Base-by-base conservation (phyloP, 2,888 invertebrate genomes). In the Mimas tiliae region DNA sequence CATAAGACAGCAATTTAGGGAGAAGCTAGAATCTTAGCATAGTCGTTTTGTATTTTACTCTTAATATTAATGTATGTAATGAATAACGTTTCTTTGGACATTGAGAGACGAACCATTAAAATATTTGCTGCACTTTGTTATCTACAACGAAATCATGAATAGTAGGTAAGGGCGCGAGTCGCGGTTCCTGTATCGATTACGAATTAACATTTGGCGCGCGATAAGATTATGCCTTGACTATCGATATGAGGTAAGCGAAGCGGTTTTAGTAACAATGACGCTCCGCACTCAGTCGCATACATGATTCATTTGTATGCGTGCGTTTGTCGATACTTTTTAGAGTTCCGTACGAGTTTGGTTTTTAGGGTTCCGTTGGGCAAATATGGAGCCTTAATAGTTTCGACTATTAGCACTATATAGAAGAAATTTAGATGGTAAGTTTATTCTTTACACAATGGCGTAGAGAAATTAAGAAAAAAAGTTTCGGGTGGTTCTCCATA, bases 241-340 rank as follows among this genome's bases (percentile, higher is more conserved):
- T 65, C 62, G 62, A 42, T 16, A 33, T 66, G 65, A 66, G 62
- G 65, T 62, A 62, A 66, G 51, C 62, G 62, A 51, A 42, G 12
- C 62, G 19, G 19, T 66, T 62, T 51, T 51, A 63, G 63, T 63
- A 50, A 64, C 51, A 38, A 33, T 34, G 58, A 58, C 58, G 16
- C 8, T 42, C 42, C 11, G 42, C 42, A 58, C 11, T n/a, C n/a
- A n/a, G n/a, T 42, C 58, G 58, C 58, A 11, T 58, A 58, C 58
- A 58, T 58, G 58, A 58, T 58, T 58, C 58, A 58, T 38, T 58
- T 58, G 58, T 58, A 58, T 58, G 58, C 58, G 42, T 19, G 19
- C 58, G 42, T 38, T 19, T 58, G 58, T 58, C 27, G 21, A 9
- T 48, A 48, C 8, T 14, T 50, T 50, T 19, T 58, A 42, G 19